Percentiles rank a stretch among this genome's conserved stretches.
These are phyloP conservation scores for Thunnus thynnus DNA, from an alignment of 2,113 vertebrate species.

Conservation along the genomic window DNA sequence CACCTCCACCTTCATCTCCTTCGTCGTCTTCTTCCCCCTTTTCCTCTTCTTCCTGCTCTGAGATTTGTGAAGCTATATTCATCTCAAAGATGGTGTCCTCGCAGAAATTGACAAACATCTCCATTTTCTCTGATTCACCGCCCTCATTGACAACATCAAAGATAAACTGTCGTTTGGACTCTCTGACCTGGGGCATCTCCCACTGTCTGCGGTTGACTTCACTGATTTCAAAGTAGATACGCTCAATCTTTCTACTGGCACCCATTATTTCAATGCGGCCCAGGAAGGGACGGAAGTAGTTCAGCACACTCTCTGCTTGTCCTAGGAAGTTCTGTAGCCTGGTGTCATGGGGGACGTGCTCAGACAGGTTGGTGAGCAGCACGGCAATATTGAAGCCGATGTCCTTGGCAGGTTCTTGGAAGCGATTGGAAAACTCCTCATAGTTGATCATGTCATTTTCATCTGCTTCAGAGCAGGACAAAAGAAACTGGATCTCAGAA, in stretches of 20 bases:
- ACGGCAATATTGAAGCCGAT: constrained; percentile 98
- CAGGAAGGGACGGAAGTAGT: constrained; percentile 94
- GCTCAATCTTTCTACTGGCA: constrained; percentile 92
- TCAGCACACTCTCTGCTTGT: constrained; percentile 92
- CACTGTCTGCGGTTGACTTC: constrained; percentile 95
- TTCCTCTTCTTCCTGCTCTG: constrained; percentile 89
- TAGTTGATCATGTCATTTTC: constrained; percentile 98
- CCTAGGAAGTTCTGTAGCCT: constrained; percentile 91
- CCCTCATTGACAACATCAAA: constrained; percentile 98
- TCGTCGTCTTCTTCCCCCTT: constrained; percentile 87
- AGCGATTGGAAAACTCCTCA: constrained; percentile 93
- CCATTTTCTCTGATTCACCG: constrained; percentile 97
- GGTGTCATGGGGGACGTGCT: constrained; percentile 94
- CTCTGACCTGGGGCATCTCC: constrained; percentile 97
- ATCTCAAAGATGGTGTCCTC: constrained; percentile 99
- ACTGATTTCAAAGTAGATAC: constrained; percentile 98
- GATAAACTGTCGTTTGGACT: constrained; percentile 97
- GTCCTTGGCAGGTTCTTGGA: constrained; percentile 95
- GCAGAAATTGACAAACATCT: constrained; percentile 98
- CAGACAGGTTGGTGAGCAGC: constrained; percentile 93
- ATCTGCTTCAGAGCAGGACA: constrained; percentile 95
- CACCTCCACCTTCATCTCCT: constrained; percentile 52
- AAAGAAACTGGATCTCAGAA: constrained; percentile 95
- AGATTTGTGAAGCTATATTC: constrained; percentile 96
- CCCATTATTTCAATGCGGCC: constrained; percentile 98